Percentiles rank a stretch among this genome's conserved stretches.
Conservation (phyloP, 1,140 invertebrate species). For the Yoshiicerus persimilis region DNA sequence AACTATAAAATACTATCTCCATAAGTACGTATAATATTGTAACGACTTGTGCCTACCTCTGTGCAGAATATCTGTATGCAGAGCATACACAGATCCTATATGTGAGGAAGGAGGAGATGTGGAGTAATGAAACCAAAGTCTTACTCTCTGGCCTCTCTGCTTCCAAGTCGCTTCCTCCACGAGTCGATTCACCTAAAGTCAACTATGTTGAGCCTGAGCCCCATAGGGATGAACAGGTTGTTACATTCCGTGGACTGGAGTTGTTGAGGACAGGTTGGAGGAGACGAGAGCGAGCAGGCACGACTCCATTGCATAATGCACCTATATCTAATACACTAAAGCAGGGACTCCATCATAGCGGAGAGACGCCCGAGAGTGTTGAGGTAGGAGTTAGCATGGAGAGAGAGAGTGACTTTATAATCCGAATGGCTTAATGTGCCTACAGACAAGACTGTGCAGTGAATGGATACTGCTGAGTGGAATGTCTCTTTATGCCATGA, state of each 20-base stretch:
- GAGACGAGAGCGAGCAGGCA: neutral
- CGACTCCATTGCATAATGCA: neutral
- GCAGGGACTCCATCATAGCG: too few species aligned
- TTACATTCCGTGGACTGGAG: neutral
- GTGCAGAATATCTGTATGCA: neutral
- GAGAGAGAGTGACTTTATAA: neutral
- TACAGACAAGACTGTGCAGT: neutral
- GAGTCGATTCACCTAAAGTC: neutral
- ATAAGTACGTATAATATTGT: neutral
- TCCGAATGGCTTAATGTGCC: neutral
- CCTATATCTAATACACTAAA: neutral
- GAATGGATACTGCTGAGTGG: conserved; percentile 28
- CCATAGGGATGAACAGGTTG: conserved; percentile 43
- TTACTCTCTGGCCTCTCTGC: neutral
- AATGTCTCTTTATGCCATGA: conserved; percentile 45
- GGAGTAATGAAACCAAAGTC: neutral
- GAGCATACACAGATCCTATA: neutral
- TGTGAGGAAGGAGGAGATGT: neutral
- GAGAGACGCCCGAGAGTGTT: too few species aligned
- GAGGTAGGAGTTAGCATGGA: too few species aligned
- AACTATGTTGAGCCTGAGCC: conserved; percentile 2
- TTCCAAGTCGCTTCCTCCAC: neutral
- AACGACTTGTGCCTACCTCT: neutral
- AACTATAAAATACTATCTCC: neutral
- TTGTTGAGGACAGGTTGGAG: neutral